Evolutionary conservation across 2,888 invertebrate genomes (phyloP).

Genomic region (Nemurella pictetii): DNA sequence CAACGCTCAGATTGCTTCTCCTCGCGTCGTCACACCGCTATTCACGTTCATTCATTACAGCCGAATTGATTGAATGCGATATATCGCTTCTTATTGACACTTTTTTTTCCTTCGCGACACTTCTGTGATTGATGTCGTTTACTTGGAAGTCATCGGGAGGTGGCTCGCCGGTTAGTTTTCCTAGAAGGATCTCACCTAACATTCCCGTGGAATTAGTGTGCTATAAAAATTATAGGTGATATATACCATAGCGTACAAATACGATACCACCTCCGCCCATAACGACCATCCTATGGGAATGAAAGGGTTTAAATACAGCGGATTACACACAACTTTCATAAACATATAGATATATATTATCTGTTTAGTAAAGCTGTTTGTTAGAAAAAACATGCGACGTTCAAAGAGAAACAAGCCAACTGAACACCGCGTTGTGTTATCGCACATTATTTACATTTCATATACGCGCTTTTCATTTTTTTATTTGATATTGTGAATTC

Average conservation of each 20-base stretch:
- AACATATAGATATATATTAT: background rate
- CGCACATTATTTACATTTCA: background rate
- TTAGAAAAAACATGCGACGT: background rate
- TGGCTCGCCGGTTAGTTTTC: background rate
- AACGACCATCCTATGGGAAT: too few species aligned
- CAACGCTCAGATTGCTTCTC: too few species aligned
- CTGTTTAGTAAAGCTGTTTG: background rate
- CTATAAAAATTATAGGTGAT: too few species aligned
- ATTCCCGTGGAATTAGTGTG: too few species aligned
- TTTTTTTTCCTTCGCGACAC: background rate
- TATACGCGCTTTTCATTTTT: background rate
- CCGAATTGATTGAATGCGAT: background rate
- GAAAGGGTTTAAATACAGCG: background rate
- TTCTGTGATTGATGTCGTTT: background rate
- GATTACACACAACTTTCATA: background rate
- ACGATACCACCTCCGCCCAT: too few species aligned
- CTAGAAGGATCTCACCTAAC: background rate
- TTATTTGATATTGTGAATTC: constrained; percentile 10
- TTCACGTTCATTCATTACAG: background rate
- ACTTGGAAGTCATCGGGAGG: background rate
- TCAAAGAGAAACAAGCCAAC: background rate
- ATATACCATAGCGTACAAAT: too few species aligned
- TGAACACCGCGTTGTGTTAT: background rate
- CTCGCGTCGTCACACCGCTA: background rate
- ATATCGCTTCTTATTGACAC: background rate